These are phyloP conservation scores for Glandiceps talaboti DNA, from an alignment of 53 echinoderm and acorn worm species.

Conservation along the genomic window DNA sequence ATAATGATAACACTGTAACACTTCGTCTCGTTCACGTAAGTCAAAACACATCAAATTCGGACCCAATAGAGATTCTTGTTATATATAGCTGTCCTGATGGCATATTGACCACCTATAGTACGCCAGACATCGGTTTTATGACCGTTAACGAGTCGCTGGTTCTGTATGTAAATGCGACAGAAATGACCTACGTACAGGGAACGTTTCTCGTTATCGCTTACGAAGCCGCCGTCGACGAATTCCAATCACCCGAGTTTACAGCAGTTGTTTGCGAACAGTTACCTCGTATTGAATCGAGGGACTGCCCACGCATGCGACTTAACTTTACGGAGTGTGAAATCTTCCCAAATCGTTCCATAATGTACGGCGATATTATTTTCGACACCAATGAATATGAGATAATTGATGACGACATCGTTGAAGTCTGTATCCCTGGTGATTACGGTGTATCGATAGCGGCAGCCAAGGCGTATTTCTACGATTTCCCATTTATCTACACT, in stretches of 20 bases:
- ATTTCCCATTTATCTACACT: slow-evolving; percentile 46
- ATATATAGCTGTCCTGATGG: background rate
- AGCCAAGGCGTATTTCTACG: slow-evolving; percentile 48
- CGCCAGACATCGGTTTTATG: slow-evolving; percentile 9
- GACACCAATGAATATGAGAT: slow-evolving; percentile 27
- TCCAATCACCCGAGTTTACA: background rate
- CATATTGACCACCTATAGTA: background rate
- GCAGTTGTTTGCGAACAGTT: slow-evolving; percentile 54
- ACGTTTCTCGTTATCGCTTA: background rate
- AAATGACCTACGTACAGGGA: background rate
- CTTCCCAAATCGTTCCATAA: slow-evolving; percentile 30
- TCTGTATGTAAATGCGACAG: slow-evolving; percentile 1
- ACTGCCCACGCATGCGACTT: slow-evolving; percentile 41
- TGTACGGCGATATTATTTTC: slow-evolving; percentile 26
- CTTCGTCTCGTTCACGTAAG: background rate
- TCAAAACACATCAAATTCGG: background rate
- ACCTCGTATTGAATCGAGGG: slow-evolving; percentile 14
- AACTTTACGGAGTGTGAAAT: slow-evolving; percentile 46
- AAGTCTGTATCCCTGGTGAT: slow-evolving; percentile 40
- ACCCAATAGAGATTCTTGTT: background rate
- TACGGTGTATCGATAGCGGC: slow-evolving; percentile 27
- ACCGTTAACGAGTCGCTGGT: slow-evolving; percentile 15
- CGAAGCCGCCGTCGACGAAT: background rate
- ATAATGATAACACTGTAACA: background rate
- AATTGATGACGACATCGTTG: slow-evolving; percentile 21